Evolutionary conservation across 2,797 vertebrate genomes (phyloP).

Genomic region (Onychomys leucogaster): DNA sequence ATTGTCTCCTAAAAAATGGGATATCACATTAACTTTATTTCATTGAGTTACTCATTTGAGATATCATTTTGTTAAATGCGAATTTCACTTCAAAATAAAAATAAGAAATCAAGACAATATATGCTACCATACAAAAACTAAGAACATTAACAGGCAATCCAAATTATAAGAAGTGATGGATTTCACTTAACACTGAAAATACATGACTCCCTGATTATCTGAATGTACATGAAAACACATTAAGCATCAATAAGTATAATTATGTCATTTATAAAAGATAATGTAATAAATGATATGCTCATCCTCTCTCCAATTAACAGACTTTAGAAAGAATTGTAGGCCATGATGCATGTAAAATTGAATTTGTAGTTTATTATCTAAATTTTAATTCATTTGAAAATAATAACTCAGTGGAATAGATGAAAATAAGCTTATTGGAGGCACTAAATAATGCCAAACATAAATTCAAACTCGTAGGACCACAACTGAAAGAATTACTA

Average conservation of each 20-base stretch:
- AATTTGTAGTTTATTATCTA: not conserved
- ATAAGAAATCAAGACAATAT: not conserved
- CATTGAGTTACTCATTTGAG: not conserved
- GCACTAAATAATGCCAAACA: not conserved
- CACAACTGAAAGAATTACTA: not conserved
- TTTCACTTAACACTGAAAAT: not conserved
- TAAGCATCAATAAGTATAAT: not conserved
- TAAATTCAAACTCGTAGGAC: not conserved
- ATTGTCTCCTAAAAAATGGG: not conserved
- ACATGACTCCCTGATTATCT: not conserved
- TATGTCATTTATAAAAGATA: not conserved
- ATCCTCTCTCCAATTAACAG: not conserved
- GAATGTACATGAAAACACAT: not conserved
- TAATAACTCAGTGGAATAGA: not conserved
- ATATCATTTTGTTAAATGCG: not conserved
- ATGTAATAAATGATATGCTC: not conserved
- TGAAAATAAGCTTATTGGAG: not conserved
- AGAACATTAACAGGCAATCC: not conserved
- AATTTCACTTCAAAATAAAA: not conserved
- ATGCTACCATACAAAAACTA: not conserved
- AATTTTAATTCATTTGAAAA: not conserved
- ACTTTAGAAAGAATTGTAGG: not conserved
- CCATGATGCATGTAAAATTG: not conserved
- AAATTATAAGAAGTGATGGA: not conserved
- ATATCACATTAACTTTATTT: not conserved